These are phyloP conservation scores for Hydropsyche tenuis DNA, from an alignment of 1,140 invertebrate species.

Conservation along the genomic window DNA sequence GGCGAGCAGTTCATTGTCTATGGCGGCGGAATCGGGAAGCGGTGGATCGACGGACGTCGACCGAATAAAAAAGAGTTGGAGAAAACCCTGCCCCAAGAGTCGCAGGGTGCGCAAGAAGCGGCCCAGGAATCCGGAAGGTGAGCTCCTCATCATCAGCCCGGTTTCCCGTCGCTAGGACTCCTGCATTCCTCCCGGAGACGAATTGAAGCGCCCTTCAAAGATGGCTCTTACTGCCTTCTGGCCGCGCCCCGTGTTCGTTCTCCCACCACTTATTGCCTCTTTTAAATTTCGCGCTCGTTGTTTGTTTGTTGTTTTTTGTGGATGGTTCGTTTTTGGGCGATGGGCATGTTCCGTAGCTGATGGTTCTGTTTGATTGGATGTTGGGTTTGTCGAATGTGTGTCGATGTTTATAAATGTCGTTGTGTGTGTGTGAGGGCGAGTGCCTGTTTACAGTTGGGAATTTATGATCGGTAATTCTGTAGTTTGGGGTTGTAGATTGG, in stretches of 20 bases:
- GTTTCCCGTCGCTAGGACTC: neutral
- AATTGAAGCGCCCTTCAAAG: neutral
- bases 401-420: too few species aligned
- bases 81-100: conserved; percentile 50
- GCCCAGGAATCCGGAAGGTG: conserved; percentile 61
- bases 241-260: neutral
- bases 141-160: conserved; percentile 34
- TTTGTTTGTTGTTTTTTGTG: neutral
- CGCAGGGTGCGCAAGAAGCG: conserved; percentile 55
- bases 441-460: too few species aligned
- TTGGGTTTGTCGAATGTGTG: too few species aligned
- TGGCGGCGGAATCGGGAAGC: neutral
- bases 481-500: too few species aligned
- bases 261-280: neutral
- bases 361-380: too few species aligned
- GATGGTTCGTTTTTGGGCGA: too few species aligned
- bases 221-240: conserved; percentile 47
- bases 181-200: too few species aligned
- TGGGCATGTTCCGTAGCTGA: too few species aligned
- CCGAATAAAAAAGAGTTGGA: conserved; percentile 59
- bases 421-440: too few species aligned
- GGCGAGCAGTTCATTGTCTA: neutral
- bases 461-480: too few species aligned
- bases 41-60: neutral
- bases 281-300: conserved; percentile 2